A percentile compares a stretch with the other conserved stretches of the same genome.
Evolutionary conservation across 92 coral and sea anemone genomes (phyloP).

Genomic region (Micromussa lordhowensis): DNA sequence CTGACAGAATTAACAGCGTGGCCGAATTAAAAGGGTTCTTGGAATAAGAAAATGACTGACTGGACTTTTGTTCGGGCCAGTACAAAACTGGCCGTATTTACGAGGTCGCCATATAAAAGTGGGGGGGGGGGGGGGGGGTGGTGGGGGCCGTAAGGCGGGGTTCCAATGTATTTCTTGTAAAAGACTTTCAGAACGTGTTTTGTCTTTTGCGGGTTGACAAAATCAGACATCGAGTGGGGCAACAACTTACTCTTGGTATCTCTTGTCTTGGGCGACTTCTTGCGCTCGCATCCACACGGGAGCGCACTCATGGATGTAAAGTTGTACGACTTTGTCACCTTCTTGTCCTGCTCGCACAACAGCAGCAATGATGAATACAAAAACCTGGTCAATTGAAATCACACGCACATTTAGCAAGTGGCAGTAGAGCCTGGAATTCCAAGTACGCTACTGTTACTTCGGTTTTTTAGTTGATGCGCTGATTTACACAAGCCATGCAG

Average conservation of each 20-base stretch:
- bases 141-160: too few relatives aligned
- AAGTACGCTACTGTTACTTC: background rate
- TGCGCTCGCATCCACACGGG: slow-evolving; percentile 91
- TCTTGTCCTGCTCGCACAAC: slow-evolving; percentile 79
- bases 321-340: slow-evolving; percentile 79
- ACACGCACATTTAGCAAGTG: background rate
- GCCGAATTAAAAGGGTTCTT: too few relatives aligned
- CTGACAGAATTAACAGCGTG: too few relatives aligned
- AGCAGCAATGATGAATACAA: slow-evolving; percentile 69
- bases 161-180: too few relatives aligned
- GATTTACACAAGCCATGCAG: background rate
- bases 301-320: slow-evolving; percentile 91
- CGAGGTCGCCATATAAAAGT: too few relatives aligned
- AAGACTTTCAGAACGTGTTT: background rate
- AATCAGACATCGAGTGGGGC: background rate
- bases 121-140: too few relatives aligned
- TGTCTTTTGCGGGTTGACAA: background rate
- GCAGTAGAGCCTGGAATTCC: background rate
- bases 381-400: slow-evolving; percentile 51
- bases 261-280: slow-evolving; percentile 59
- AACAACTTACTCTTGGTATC: slow-evolving; percentile 65
- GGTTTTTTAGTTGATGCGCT: background rate
- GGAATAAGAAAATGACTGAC: too few relatives aligned
- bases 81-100: too few relatives aligned
- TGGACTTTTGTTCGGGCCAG: too few relatives aligned